A percentile compares a stretch with the other conserved stretches of the same genome.
These are phyloP conservation scores for Todiramphus saurophagus DNA, from an alignment of 2,113 vertebrate genomes.

Conservation along the genomic window DNA sequence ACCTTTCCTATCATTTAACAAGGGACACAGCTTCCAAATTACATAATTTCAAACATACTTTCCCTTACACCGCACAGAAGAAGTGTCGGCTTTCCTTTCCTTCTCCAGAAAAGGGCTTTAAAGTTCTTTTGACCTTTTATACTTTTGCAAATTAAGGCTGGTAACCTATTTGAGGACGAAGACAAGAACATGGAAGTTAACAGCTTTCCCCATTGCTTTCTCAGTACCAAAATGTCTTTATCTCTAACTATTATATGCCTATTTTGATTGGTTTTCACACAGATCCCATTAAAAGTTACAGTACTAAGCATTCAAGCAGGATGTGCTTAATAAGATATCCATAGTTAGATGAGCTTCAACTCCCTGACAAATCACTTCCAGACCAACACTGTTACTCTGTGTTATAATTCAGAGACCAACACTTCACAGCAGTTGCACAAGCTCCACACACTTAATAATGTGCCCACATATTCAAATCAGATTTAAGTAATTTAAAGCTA, in stretches of 20 bases:
- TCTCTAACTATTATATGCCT: neutral
- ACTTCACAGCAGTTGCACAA: neutral
- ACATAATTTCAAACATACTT: neutral
- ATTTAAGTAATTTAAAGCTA: neutral
- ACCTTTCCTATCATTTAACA: neutral
- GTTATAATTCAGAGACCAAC: neutral
- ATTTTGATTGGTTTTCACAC: slow-evolving; percentile 19
- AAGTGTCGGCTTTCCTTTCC: neutral
- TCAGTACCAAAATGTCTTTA: neutral
- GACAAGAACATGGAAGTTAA: neutral
- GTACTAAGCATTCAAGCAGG: neutral
- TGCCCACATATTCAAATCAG: neutral
- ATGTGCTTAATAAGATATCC: neutral
- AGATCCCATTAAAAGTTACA: slow-evolving; percentile 33
- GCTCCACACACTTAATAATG: neutral
- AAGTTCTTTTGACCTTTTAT: neutral
- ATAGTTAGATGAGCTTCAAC: neutral
- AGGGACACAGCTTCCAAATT: neutral
- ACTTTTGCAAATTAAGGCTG: neutral
- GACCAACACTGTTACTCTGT: neutral
- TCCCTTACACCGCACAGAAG: neutral
- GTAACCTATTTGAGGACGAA: neutral
- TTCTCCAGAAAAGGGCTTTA: neutral
- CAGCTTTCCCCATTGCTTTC: neutral
- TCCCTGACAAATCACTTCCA: slow-evolving; percentile 2